Evolutionary conservation across 2,797 vertebrate genomes (phyloP), one percentile per base, ranked within the genome.

Genomic region (Neostethus bicornis): DNA sequence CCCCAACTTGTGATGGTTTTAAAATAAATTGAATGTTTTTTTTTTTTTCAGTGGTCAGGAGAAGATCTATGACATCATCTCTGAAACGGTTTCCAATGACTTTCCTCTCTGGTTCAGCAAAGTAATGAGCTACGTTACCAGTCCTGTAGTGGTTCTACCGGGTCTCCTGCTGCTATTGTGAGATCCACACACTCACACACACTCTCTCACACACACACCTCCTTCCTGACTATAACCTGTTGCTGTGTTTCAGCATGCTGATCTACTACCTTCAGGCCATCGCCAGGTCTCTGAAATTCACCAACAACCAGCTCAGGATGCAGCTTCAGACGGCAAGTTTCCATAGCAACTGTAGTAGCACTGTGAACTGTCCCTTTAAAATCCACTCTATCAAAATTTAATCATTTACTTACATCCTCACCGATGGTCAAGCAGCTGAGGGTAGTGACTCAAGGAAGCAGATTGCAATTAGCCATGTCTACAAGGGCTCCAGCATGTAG

Each of bases 191-290:
- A 12, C 16, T 47, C 29, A 44, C 16, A 39, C 25, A 34, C 8
- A 55, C n/a, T n/a, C n/a, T n/a, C n/a, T 24, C 2, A 3, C 13
- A 42, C 25, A 14, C 25, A 3, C 10, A 24, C 14, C 11, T 14
- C 13, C 13, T 26, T 5, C 8, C 17, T 23, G 17, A 76, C 25
- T 14, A 28, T 10, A 34, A 50, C 7, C 50, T 38, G 13, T 32
- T 24, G 16, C 1, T 73, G 19, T 87, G 48, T 92, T 78, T 54
- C 74, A 99, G 97, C 83, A 96, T 99, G 95, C 87, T 99, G 59
- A 97, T 99, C 77, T 99, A 99, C 77, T 99, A 99, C 77, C 94
- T 99, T 11, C 97, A 98, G 82, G 95, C 97, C 71, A 97, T 99
- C 49, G 96, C 96, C 14, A 90, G 97, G 37, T 99, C 96, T 1